Conservation (phyloP, 37 sponge, comb jelly and placozoan species). For the Halichondria panicea region DNA sequence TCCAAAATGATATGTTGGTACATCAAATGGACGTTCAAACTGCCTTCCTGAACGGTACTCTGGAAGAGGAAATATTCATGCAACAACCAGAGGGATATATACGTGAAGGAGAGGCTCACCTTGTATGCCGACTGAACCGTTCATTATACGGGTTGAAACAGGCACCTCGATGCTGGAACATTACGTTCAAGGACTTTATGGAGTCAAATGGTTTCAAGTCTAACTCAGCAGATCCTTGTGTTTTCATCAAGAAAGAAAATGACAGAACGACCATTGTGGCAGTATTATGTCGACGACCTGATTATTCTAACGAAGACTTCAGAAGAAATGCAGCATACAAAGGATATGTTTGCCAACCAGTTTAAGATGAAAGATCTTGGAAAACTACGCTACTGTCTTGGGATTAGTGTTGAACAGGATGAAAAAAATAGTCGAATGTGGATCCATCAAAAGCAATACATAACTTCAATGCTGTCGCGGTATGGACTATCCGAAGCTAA, state of each 20-base stretch:
- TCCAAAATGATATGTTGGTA: constrained; percentile 39
- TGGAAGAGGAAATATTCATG: constrained; percentile 55
- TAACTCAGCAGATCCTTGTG: constrained; percentile 38
- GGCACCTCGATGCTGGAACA: constrained; percentile 44
- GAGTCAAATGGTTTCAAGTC: background rate
- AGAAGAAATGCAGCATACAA: constrained; percentile 34
- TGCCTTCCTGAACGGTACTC: constrained; percentile 48
- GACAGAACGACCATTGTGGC: too few species aligned
- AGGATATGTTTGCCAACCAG: constrained; percentile 1
- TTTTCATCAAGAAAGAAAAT: too few species aligned
- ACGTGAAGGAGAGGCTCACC: constrained; percentile 15
- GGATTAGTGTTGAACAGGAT: constrained; percentile 27
- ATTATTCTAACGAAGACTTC: constrained; percentile 19
- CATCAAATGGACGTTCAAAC: constrained; percentile 63
- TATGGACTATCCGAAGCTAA: too few species aligned
- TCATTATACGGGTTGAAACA: constrained; percentile 44
- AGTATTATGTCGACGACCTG: constrained; percentile 58
- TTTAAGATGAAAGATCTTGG: constrained; percentile 70
- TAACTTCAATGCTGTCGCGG: too few species aligned
- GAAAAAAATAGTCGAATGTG: constrained; percentile 5
- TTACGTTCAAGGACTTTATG: background rate
- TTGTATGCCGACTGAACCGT: constrained; percentile 26
- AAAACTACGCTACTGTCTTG: constrained; percentile 46
- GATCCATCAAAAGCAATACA: constrained; percentile 47
- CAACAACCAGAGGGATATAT: constrained; percentile 41